Evolutionary conservation across 2,113 vertebrate species (phyloP).

Genomic region (Pterophyllum scalare): DNA sequence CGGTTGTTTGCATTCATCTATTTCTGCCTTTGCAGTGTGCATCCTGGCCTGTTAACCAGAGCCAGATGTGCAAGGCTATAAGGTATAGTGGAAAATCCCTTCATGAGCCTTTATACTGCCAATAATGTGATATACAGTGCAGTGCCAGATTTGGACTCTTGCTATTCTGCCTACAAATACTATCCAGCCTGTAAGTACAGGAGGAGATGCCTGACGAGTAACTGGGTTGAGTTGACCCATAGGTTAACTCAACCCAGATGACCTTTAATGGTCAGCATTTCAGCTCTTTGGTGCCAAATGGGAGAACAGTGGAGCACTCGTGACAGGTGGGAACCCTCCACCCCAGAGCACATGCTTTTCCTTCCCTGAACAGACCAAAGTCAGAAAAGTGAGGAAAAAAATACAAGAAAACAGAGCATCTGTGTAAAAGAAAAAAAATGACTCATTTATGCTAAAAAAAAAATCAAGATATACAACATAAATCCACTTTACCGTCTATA

Average conservation of each 20-base stretch:
- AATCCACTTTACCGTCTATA: background rate
- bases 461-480: background rate
- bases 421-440: too few relatives aligned
- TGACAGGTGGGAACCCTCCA: constrained; percentile 68
- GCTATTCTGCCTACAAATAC: constrained; percentile 18
- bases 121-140: constrained; percentile 3
- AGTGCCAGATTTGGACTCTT: background rate
- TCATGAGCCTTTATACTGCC: background rate
- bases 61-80: constrained; percentile 18
- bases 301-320: background rate
- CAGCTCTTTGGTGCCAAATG: constrained; percentile 47
- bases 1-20: background rate
- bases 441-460: background rate
- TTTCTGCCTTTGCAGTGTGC: rapidly evolving
- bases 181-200: background rate
- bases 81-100: background rate
- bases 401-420: rapidly evolving
- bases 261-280: constrained; percentile 32
- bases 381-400: background rate
- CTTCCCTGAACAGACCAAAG: constrained; percentile 15
- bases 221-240: constrained; percentile 13
- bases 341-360: constrained; percentile 43
- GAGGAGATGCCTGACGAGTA: background rate
- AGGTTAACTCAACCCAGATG: background rate
- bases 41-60: background rate